phyloP scores from a whole-genome alignment of 1,140 invertebrate species.

The Pollicipes pollicipes region DNA sequence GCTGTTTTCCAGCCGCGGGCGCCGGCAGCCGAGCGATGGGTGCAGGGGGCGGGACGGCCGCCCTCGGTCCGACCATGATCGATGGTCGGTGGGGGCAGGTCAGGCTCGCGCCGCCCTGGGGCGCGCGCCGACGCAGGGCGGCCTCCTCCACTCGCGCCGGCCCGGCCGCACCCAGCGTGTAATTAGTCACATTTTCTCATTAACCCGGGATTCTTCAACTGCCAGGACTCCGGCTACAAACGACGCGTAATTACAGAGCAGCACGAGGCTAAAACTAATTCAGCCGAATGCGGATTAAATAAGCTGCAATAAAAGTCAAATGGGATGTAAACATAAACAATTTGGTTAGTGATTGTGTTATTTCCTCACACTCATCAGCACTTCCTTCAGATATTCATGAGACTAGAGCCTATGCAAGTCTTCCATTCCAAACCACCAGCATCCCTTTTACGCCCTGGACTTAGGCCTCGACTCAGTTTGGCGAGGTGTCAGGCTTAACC shows the following conservation, averaged over 20 bases:
- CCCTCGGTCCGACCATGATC: background rate
- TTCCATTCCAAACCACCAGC: too few relatives aligned
- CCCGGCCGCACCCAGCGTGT: background rate
- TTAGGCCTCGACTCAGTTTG: too few relatives aligned
- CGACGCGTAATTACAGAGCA: conserved; percentile 1
- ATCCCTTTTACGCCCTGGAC: too few relatives aligned
- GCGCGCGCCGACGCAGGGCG: too few relatives aligned
- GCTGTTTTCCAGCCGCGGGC: too few relatives aligned
- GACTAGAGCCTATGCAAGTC: too few relatives aligned
- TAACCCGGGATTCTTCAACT: background rate
- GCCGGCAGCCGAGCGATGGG: too few relatives aligned
- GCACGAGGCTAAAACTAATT: background rate
- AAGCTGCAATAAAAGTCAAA: background rate
- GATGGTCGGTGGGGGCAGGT: background rate
- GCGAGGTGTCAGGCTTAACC: too few relatives aligned
- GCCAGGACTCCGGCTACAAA: background rate
- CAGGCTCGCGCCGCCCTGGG: background rate
- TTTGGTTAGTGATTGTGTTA: background rate
- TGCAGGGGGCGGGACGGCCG: too few relatives aligned
- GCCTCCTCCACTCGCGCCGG: too few relatives aligned
- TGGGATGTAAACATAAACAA: background rate
- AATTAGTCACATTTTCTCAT: conserved; percentile 2
- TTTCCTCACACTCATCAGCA: too few relatives aligned
- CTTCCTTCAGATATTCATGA: too few relatives aligned
- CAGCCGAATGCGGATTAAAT: background rate